Evolutionary conservation across 2,797 vertebrate genomes (phyloP).

Genomic region (Labroides dimidiatus): DNA sequence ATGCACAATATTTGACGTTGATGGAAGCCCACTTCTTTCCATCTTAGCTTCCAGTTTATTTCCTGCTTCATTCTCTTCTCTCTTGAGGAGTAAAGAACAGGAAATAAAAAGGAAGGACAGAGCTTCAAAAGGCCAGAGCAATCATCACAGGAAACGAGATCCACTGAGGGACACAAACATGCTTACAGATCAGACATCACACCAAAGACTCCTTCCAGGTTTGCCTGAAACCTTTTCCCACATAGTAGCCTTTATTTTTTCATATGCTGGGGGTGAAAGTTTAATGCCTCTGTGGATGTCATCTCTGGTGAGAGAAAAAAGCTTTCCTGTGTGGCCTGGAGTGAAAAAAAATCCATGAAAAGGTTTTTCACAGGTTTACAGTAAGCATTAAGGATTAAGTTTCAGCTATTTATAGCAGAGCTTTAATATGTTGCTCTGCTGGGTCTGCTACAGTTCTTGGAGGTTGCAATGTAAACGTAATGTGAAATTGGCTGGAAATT

Average conservation of each 20-base stretch:
- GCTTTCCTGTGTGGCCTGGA: not conserved
- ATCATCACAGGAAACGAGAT: constrained; percentile 29
- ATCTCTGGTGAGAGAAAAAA: constrained; percentile 25
- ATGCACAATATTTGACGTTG: constrained; percentile 45
- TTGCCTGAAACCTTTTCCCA: constrained; percentile 1
- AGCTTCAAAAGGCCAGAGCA: constrained; percentile 29
- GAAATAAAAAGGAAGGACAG: constrained; percentile 8
- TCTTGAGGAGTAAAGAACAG: constrained; percentile 7
- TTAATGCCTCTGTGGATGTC: constrained; percentile 41
- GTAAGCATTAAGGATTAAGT: not conserved
- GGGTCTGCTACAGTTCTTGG: constrained; percentile 23
- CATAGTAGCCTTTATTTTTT: constrained; percentile 26
- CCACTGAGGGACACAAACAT: constrained; percentile 26
- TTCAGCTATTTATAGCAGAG: constrained; percentile 10
- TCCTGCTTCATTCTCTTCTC: constrained; percentile 15
- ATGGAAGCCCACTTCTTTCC: constrained; percentile 41
- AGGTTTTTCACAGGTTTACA: constrained; percentile 3
- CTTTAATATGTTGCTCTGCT: constrained; percentile 11
- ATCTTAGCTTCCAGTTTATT: constrained; percentile 24
- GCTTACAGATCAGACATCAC: constrained; percentile 24
- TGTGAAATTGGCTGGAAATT: constrained; percentile 35
- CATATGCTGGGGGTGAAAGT: constrained; percentile 32
- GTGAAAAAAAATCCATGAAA: constrained; percentile 1
- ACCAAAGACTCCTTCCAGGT: constrained; percentile 15
- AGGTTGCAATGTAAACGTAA: constrained; percentile 27